Percentiles rank a stretch among this genome's conserved stretches.
Evolutionary conservation across 2,113 vertebrate genomes (phyloP).

Genomic region (Dunckerocampus dactyliophorus): DNA sequence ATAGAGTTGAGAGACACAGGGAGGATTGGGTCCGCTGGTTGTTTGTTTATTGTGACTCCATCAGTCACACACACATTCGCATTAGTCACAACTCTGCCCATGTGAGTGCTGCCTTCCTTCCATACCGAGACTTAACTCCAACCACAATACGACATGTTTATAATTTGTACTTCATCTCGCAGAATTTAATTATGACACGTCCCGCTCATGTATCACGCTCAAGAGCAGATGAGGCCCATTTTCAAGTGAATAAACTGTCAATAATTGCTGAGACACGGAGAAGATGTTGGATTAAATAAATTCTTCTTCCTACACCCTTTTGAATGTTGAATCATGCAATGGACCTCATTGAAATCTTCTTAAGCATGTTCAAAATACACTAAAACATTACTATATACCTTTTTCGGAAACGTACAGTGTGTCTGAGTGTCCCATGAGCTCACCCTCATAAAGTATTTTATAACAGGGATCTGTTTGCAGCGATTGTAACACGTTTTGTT

Average conservation of each 20-base stretch:
- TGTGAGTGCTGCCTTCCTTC: constrained; percentile 11
- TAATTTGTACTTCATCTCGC: constrained; percentile 4
- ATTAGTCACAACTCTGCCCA: constrained; percentile 22
- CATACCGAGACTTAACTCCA: constrained; percentile 21
- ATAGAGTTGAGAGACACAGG: too few relatives aligned
- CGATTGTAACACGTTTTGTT: constrained; percentile 43
- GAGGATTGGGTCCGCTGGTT: too few relatives aligned
- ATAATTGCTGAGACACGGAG: too few relatives aligned
- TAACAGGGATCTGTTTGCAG: constrained; percentile 1
- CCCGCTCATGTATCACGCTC: not conserved
- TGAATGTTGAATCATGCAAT: too few relatives aligned
- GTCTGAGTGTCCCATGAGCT: constrained; percentile 34
- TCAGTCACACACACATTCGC: constrained; percentile 5
- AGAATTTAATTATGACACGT: not conserved
- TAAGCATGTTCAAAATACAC: too few relatives aligned
- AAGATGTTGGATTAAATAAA: too few relatives aligned
- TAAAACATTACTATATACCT: constrained; percentile 2
- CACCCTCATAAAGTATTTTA: constrained; percentile 43
- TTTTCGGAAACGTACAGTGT: constrained; percentile 11
- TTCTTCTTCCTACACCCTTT: too few relatives aligned
- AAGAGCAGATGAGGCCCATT: not conserved
- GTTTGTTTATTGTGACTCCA: too few relatives aligned
- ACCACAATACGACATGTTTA: constrained; percentile 9
- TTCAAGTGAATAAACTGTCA: too few relatives aligned
- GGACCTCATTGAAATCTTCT: too few relatives aligned